A percentile compares a stretch with the other conserved stretches of the same genome.
phyloP scores from a whole-genome alignment of 1,140 invertebrate species.

The Drosophila littoralis region DNA sequence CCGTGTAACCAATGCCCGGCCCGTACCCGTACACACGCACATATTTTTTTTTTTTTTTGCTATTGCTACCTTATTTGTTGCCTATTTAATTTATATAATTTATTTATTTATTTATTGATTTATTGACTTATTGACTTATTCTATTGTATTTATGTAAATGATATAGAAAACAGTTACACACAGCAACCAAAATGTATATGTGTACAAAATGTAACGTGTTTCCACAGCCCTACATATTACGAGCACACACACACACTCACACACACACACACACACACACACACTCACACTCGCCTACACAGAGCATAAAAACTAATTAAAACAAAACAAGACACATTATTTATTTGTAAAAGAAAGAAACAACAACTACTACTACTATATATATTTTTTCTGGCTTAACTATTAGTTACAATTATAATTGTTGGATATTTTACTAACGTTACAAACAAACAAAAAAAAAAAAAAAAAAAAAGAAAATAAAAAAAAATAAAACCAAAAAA shows the following conservation, averaged over 20 bases:
- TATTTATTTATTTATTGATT: conserved; percentile 75
- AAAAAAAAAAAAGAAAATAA: conserved; percentile 35
- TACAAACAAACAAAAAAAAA: conserved; percentile 57
- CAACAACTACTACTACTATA: conserved; percentile 62
- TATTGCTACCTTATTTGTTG: conserved; percentile 60
- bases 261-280: conserved; percentile 26
- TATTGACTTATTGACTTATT: conserved; percentile 40
- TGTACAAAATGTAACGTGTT: conserved; percentile 63
- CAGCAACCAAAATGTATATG: conserved; percentile 50
- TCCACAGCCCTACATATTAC: conserved; percentile 33
- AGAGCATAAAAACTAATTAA: conserved; percentile 38
- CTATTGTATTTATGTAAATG: conserved; percentile 73
- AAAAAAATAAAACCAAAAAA: conserved; percentile 38
- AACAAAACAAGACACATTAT: conserved; percentile 64
- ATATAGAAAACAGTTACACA: conserved; percentile 32
- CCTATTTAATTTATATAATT: conserved; percentile 71
- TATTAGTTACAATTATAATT: conserved; percentile 80
- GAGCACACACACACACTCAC: conserved; percentile 37
- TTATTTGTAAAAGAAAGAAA: conserved; percentile 72
- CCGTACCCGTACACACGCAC: conserved; percentile 8
- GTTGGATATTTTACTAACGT: conserved; percentile 82
- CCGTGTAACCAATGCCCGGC: not conserved
- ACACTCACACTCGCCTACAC: conserved; percentile 34
- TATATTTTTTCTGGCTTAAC: conserved; percentile 75
- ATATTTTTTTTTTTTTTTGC: conserved; percentile 13